Base-by-base conservation (phyloP, 2,888 invertebrate genomes). In the Oxycera nigricornis region DNA sequence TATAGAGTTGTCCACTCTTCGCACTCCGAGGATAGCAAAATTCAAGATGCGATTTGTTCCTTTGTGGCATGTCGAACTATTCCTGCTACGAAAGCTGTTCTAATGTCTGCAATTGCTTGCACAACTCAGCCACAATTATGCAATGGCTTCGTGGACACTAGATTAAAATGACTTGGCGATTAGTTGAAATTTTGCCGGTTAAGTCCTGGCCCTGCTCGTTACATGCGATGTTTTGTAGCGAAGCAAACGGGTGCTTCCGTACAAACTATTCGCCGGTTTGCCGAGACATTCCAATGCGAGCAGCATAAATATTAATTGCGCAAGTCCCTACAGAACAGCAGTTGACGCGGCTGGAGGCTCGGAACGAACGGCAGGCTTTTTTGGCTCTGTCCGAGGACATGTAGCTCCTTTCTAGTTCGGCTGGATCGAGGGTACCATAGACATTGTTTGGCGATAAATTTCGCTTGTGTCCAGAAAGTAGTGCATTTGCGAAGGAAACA, bases 371-470 rank as follows among this genome's bases (percentile, higher is more conserved):
- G n/a, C n/a, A n/a, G n/a, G n/a, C 11, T 7, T 46, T 2, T 46
- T 46, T 46, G 3, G 46, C 14, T 17, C 46, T 46, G 46, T n/a
- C 14, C 17, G 46, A 46, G 46, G 4, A 7, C 14, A 14, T 17
- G 11, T 46, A 14, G 14, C 3, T 14, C 46, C n/a, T n/a, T n/a
- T n/a, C n/a, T n/a, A n/a, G n/a, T n/a, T n/a, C n/a, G n/a, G n/a
- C n/a, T n/a, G n/a, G n/a, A n/a, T n/a, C n/a, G n/a, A n/a, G n/a
- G n/a, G n/a, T n/a, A n/a, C n/a, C n/a, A n/a, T n/a, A n/a, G n/a
- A n/a, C n/a, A n/a, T 61, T 61, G 30, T 61, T 61, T 31, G 61
- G 61, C 31, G 20, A 61, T 61, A 61, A 61, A 61, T 61, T 61
- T 20, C n/a, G 17, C 20, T 28, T 9, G 22, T 61, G 61, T 31